Evolutionary conservation across 2,797 vertebrate species (phyloP), one percentile per base, ranked within the genome.

Genomic region (Pampus argenteus): DNA sequence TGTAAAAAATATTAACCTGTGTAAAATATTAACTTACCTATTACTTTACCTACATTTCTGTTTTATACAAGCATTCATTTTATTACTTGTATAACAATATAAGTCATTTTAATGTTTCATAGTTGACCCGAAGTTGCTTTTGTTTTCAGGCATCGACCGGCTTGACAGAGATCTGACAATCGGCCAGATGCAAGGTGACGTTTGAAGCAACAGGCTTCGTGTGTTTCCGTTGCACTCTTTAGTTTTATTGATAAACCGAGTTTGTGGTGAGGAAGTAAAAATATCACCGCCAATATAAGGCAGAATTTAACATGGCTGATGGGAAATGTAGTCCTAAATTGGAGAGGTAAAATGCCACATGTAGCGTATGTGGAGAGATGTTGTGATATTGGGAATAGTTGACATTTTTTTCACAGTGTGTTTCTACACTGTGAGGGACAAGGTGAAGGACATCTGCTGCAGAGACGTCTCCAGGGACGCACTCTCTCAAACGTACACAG

Each of bases 101-200:
- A 36, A 36, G 13, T 10, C 34, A 36, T 36, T 36, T 36, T 36
- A 36, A 36, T 9, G 14, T 26, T 23, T 1, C 5, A 26, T 51
- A 36, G 5, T 20, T 14, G n/a, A 17, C 6, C 15, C 54, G 9
- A 50, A 26, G 18, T 15, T 28, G 54, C 31, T 10, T 76, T 2
- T 56, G 49, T 73, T 51, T 79, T 20, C 71, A 94, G 92, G 92
- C 63, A 89, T 93, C 9, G 87, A 93, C 62, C 81, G 91, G n/a
- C 71, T 94, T 77, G 92, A 94, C 83, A 80, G 92, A 86, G 90
- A 93, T 52, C 83, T 92, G 86, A 91, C 90, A 1, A 93, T 93
- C 6, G 93, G 89, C 18, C 92, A 93, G 76, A 93, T 93, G 92
- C 91, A 93, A 89, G 89, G 88, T 92, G 34, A n/a, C n/a, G n/a